Evolutionary conservation across 35 echinoderm and acorn worm species (phyloP), one percentile per base, ranked within the genome.

Genomic region (Acanthaster planci): DNA sequence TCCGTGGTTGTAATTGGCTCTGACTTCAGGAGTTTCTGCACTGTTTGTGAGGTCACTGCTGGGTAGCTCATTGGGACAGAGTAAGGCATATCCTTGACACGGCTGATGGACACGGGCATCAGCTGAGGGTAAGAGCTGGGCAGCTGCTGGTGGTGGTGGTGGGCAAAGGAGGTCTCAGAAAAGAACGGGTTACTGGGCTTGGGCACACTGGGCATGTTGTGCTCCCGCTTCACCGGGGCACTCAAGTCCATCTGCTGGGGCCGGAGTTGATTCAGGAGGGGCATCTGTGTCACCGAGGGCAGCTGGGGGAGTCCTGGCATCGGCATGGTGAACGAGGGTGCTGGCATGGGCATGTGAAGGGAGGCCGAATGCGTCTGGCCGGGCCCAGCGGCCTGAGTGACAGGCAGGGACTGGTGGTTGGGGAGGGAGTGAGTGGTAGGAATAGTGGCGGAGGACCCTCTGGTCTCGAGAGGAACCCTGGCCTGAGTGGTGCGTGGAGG

Each of bases 1-100:
- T 67, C 39, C 32, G 84, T 37, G 16, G 67, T 18, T 8, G 64
- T 40, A 18, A 86, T n/a, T 22, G 75, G 84, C 52, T 86, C 84
- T 47, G 75, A 39, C 68, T 86, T 86, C 8, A 51, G 67, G 29
- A 78, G 19, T 17, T 78, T 77, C 39, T 47, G 40, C 40, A 72
- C 64, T 0, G 64, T 72, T 34, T 72, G 64, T 2, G 64, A 72
- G 64, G 64, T 31, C 30, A 26, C 30, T 26, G 64, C 26, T 72
- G 64, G 64, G 64, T 72, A 72, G 64, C 14, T 72, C 64, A 72
- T 72, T 10, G 26, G 64, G 26, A 72, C 34, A 72, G 64, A 34
- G 30, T 26, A 72, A 72, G 64, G 64, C 64, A 72, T 72, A 26
- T 72, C 64, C 34, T 72, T 72, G 64, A 72, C 64, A 72, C 10